These are phyloP conservation scores for Acipenser ruthenus DNA, from an alignment of 2,797 vertebrate species.

Conservation along the genomic window DNA sequence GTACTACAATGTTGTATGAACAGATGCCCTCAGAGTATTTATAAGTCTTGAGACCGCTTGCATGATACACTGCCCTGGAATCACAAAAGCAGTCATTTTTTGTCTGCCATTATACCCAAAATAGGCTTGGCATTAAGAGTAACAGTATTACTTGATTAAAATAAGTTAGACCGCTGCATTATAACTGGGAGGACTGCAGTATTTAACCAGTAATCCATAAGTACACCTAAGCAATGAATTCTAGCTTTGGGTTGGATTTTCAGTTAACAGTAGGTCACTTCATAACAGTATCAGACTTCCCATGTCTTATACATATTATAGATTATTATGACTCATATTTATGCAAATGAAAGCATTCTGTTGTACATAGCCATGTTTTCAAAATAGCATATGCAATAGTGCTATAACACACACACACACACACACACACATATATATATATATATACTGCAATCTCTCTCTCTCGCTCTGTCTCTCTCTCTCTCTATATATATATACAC, in stretches of 20 bases:
- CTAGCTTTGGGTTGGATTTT: too few species aligned
- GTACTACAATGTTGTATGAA: conserved; percentile 58
- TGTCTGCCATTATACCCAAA: conserved; percentile 3
- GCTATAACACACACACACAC: too few species aligned
- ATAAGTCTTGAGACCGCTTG: conserved; percentile 51
- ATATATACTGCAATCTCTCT: too few species aligned
- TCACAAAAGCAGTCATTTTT: conserved; percentile 11
- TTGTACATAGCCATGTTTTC: conserved; percentile 30
- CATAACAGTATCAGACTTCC: too few species aligned
- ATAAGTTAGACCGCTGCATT: conserved; percentile 17
- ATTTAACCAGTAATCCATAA: conserved; percentile 1
- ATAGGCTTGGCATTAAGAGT: conserved; percentile 9
- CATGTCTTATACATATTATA: background rate
- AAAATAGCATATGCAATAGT: conserved; percentile 23
- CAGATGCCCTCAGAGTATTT: conserved; percentile 42
- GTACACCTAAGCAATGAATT: too few species aligned
- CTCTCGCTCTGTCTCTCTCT: too few species aligned
- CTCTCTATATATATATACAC: too few species aligned
- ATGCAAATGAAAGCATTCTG: conserved; percentile 18
- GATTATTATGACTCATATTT: conserved; percentile 16
- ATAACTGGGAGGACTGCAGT: conserved; percentile 15
- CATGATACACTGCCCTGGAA: conserved; percentile 30
- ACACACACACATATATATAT: too few species aligned
- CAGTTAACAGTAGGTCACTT: too few species aligned
- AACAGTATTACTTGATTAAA: conserved; percentile 3